Conservation (phyloP, 1,140 invertebrate genomes). For the Popillia japonica region DNA sequence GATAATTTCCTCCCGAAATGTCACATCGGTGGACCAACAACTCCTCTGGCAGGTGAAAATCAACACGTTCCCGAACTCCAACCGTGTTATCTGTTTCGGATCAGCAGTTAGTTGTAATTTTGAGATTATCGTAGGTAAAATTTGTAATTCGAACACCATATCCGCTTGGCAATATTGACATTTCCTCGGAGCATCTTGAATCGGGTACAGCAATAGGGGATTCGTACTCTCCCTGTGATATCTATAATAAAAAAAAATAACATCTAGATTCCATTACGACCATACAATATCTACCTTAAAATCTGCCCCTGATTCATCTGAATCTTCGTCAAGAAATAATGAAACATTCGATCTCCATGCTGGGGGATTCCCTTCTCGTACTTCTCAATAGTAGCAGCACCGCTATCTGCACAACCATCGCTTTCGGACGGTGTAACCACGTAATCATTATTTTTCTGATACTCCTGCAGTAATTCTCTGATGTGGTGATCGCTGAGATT, state of each 20-base stretch:
- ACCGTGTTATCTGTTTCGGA: constrained; percentile 57
- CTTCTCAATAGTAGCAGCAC: constrained; percentile 63
- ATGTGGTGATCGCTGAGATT: constrained; percentile 65
- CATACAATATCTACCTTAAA: constrained; percentile 73
- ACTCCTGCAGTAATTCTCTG: constrained; percentile 69
- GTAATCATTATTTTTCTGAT: constrained; percentile 68
- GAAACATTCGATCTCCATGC: constrained; percentile 83
- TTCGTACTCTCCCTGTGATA: constrained; percentile 72
- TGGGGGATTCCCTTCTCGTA: constrained; percentile 81
- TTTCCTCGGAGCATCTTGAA: constrained; percentile 63
- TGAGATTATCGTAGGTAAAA: constrained; percentile 80
- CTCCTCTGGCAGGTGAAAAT: constrained; percentile 83
- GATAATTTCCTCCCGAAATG: constrained; percentile 73
- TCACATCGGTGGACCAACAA: constrained; percentile 79
- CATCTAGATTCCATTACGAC: too few relatives aligned
- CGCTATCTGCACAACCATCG: constrained; percentile 47
- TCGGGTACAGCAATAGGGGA: constrained; percentile 72
- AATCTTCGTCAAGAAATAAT: constrained; percentile 78
- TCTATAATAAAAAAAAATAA: constrained; percentile 63
- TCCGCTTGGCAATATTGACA: constrained; percentile 77
- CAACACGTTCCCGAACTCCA: constrained; percentile 85
- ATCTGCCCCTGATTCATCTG: constrained; percentile 82
- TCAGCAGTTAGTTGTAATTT: constrained; percentile 69
- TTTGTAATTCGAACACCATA: constrained; percentile 81
- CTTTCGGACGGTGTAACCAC: constrained; percentile 42